Conservation (phyloP, 2,888 invertebrate genomes). For the Isoperla grammatica region DNA sequence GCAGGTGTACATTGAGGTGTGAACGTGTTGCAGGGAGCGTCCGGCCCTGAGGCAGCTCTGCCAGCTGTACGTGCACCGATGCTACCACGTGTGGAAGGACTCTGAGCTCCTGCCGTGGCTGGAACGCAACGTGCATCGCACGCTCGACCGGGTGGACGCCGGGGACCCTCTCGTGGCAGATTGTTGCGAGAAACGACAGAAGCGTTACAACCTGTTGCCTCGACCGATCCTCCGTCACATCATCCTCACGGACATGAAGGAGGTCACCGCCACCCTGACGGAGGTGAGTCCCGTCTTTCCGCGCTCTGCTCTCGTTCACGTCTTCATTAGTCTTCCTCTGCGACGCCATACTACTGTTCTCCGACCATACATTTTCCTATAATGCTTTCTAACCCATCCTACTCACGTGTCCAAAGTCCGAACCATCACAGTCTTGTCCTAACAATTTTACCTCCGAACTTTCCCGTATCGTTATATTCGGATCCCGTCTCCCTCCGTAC, state of each 20-base stretch:
- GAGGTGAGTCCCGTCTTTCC: no score
- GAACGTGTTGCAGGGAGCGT: slow-evolving; percentile 49
- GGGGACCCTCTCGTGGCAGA: slow-evolving; percentile 56
- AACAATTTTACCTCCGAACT: no score
- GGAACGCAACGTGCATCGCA: slow-evolving; percentile 62
- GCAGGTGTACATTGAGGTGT: no score
- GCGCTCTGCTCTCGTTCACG: no score
- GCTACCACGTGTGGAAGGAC: slow-evolving; percentile 74
- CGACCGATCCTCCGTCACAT: slow-evolving; percentile 63
- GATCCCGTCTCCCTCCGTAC: no score
- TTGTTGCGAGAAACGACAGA: slow-evolving; percentile 54
- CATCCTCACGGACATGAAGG: slow-evolving; percentile 63
- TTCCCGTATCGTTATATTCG: no score
- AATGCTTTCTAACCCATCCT: no score
- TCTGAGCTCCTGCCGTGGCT: slow-evolving; percentile 68
- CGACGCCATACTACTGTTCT: no score
- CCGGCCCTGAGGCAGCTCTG: slow-evolving; percentile 63
- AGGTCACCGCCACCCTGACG: slow-evolving; percentile 53
- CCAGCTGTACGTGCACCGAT: slow-evolving; percentile 65
- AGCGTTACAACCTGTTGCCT: slow-evolving; percentile 59
- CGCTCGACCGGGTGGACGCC: slow-evolving; percentile 58
- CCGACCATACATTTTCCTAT: no score
- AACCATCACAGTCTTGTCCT: no score
- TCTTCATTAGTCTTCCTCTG: no score
- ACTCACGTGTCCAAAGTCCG: no score